These are phyloP conservation scores for Monochamus alternatus DNA, from an alignment of 2,888 invertebrate genomes.

Conservation along the genomic window DNA sequence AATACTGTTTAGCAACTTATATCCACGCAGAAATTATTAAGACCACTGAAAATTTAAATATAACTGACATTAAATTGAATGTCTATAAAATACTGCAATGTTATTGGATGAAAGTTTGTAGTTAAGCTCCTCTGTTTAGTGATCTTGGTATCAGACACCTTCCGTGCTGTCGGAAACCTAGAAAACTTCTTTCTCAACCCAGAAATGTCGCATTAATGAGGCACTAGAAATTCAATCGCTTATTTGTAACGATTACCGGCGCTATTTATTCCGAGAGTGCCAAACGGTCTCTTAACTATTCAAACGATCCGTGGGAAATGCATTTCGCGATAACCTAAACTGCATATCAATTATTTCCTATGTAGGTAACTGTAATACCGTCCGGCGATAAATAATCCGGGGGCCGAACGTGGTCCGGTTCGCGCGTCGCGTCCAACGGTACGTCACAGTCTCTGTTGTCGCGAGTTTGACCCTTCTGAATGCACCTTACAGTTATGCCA, in stretches of 20 bases:
- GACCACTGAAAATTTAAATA: too few species aligned
- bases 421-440: slow-evolving; percentile 42
- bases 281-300: slow-evolving; percentile 19
- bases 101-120: too few species aligned
- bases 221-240: background rate
- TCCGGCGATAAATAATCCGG: slow-evolving; percentile 36
- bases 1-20: too few species aligned
- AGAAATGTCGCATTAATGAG: background rate
- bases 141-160: background rate
- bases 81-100: too few species aligned
- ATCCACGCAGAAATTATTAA: too few species aligned
- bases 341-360: slow-evolving; percentile 46
- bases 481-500: slow-evolving; percentile 55
- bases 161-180: background rate
- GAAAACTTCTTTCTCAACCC: background rate
- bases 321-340: slow-evolving; percentile 39
- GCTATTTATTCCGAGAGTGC: slow-evolving; percentile 1
- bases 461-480: slow-evolving; percentile 54
- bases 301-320: slow-evolving; percentile 41
- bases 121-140: too few species aligned
- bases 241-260: background rate
- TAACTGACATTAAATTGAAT: too few species aligned
- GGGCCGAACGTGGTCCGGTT: slow-evolving; percentile 21
- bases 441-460: slow-evolving; percentile 39
- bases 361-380: slow-evolving; percentile 45